These are phyloP conservation scores for Picus viridis DNA, from an alignment of 2,797 vertebrate genomes.

Conservation along the genomic window DNA sequence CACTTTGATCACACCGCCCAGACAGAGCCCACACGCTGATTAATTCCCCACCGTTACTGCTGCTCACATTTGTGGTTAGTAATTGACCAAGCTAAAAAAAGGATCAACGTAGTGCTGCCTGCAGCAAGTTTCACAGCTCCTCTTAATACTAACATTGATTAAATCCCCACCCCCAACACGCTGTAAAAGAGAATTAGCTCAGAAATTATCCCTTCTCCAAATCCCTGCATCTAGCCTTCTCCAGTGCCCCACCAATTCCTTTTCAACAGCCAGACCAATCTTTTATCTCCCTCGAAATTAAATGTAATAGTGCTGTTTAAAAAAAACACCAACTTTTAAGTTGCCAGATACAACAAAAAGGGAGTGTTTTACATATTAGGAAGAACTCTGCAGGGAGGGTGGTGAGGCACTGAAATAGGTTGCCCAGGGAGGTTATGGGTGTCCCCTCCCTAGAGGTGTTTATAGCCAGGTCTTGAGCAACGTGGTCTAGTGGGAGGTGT, in stretches of 20 bases:
- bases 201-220: not conserved
- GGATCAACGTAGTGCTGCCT: slow-evolving; percentile 12
- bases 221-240: not conserved
- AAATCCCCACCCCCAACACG: not conserved
- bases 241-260: not conserved
- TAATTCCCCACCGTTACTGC: not conserved
- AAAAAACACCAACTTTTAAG: not conserved
- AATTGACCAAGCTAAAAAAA: slow-evolving; percentile 42
- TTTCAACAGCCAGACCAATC: not conserved
- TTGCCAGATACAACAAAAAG: not conserved
- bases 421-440: no score
- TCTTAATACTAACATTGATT: slow-evolving; percentile 31
- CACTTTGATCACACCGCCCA: slow-evolving; percentile 27
- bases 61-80: not conserved
- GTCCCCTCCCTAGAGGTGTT: no score
- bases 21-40: not conserved
- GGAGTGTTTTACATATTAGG: not conserved
- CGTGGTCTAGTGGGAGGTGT: no score
- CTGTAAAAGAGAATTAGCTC: not conserved
- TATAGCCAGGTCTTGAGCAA: no score
- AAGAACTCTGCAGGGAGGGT: no score
- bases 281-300: not conserved
- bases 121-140: slow-evolving; percentile 35
- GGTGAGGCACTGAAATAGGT: no score
- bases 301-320: not conserved